These are phyloP conservation scores for Spodoptera littoralis DNA, from an alignment of 2,888 invertebrate species.

Conservation along the genomic window DNA sequence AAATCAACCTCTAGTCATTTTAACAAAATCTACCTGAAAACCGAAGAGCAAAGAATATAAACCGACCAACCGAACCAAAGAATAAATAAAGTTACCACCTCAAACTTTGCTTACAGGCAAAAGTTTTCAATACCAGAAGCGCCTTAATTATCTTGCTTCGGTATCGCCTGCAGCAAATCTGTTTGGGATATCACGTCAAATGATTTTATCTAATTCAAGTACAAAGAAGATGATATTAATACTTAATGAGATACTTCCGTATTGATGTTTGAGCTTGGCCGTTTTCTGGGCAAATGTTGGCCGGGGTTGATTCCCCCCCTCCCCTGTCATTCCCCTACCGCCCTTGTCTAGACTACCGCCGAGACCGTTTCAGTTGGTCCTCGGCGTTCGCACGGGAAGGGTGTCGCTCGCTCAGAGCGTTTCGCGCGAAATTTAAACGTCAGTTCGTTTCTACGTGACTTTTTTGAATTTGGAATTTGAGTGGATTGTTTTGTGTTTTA, in stretches of 20 bases:
- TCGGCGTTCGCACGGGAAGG: constrained; percentile 65
- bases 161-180: constrained; percentile 62
- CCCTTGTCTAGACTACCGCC: constrained; percentile 81
- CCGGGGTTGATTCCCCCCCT: constrained; percentile 74
- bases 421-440: constrained; percentile 80
- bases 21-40: constrained; percentile 47
- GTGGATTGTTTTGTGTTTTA: constrained; percentile 53
- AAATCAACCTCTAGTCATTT: constrained; percentile 1
- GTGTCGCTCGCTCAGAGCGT: constrained; percentile 56
- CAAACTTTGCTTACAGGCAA: constrained; percentile 58
- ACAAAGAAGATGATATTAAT: constrained; percentile 71
- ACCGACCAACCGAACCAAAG: constrained; percentile 60
- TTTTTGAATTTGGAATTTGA: constrained; percentile 57
- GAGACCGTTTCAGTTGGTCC: constrained; percentile 75
- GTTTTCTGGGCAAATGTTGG: constrained; percentile 76
- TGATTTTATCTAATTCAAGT: constrained; percentile 70
- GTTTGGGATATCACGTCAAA: constrained; percentile 66
- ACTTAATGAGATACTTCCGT: constrained; percentile 75
- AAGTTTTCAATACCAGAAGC: constrained; percentile 49
- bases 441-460: constrained; percentile 60
- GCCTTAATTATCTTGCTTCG: constrained; percentile 65
- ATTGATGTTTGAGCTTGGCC: constrained; percentile 75
- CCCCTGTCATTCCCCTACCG: constrained; percentile 55
- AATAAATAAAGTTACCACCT: constrained; percentile 67
- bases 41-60: constrained; percentile 62